Evolutionary conservation across 1,140 invertebrate species (phyloP).

Genomic region (Patella vulgata): DNA sequence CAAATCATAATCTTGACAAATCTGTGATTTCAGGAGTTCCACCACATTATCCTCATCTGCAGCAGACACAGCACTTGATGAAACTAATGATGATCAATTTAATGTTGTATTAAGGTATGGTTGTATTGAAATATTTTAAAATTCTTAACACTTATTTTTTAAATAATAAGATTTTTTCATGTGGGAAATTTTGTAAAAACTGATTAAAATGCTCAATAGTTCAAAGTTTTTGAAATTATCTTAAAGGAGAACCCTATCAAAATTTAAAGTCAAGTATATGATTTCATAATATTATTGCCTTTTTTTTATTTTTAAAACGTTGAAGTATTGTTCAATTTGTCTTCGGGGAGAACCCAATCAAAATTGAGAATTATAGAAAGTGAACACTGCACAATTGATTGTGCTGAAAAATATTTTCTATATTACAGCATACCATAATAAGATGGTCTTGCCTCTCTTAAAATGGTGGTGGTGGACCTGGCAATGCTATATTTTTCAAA

Average conservation of each 20-base stretch:
- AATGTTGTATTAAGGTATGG: slow-evolving; percentile 48
- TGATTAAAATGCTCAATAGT: background rate
- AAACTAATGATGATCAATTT: slow-evolving; percentile 43
- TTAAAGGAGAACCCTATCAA: background rate
- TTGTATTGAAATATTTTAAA: background rate
- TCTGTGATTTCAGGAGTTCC: slow-evolving; percentile 54
- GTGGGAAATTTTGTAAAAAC: background rate
- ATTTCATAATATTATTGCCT: slow-evolving; percentile 8
- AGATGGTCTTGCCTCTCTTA: too few relatives aligned
- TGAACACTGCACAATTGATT: too few relatives aligned
- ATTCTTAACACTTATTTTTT: background rate
- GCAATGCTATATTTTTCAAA: too few relatives aligned
- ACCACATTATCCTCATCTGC: slow-evolving; percentile 47
- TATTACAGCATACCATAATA: too few relatives aligned
- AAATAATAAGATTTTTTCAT: background rate
- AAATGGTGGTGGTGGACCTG: too few relatives aligned
- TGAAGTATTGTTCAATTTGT: too few relatives aligned
- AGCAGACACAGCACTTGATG: slow-evolving; percentile 34
- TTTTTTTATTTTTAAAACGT: too few relatives aligned
- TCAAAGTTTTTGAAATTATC: background rate
- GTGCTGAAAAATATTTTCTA: too few relatives aligned
- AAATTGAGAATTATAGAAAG: too few relatives aligned
- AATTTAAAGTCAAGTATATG: background rate
- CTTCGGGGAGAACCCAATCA: too few relatives aligned
- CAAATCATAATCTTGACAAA: too few relatives aligned